These are phyloP conservation scores for Melolontha melolontha DNA, from an alignment of 2,888 invertebrate species.

Conservation along the genomic window DNA sequence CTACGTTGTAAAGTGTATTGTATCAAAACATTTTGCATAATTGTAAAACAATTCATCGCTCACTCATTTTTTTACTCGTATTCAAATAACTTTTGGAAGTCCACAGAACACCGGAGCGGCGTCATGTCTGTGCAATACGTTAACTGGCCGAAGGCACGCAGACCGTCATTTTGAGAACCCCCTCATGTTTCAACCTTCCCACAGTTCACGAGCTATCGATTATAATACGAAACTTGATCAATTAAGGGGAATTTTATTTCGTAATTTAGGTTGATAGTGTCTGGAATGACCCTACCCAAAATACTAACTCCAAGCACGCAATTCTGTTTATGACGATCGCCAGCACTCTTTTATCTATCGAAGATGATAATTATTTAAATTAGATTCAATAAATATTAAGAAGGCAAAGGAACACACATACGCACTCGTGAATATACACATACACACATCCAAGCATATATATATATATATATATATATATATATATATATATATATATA, in stretches of 20 bases:
- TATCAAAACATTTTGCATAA: constrained; percentile 27
- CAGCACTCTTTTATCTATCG: constrained; percentile 9
- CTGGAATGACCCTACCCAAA: constrained; percentile 46
- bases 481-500: too few relatives aligned
- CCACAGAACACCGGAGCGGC: background rate
- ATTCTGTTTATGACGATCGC: constrained; percentile 47
- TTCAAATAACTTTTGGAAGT: constrained; percentile 22
- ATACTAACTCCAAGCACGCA: constrained; percentile 52
- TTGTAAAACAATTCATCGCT: constrained; percentile 22
- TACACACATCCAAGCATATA: too few relatives aligned
- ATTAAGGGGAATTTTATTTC: constrained; percentile 57
- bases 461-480: too few relatives aligned
- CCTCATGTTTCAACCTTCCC: constrained; percentile 7
- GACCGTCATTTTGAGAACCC: constrained; percentile 20
- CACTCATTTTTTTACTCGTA: background rate
- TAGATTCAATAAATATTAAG: too few relatives aligned
- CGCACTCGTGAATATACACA: too few relatives aligned
- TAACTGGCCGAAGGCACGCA: constrained; percentile 38
- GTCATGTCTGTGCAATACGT: constrained; percentile 2
- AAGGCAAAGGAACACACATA: too few relatives aligned
- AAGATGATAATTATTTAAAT: constrained; percentile 24
- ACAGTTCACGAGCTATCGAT: constrained; percentile 51
- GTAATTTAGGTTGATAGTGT: constrained; percentile 54
- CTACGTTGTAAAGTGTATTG: background rate
- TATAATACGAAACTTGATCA: constrained; percentile 56